Percentiles rank a stretch among this genome's conserved stretches.
Evolutionary conservation across 2,113 vertebrate species (phyloP).

Genomic region (Cinclus mexicanus): DNA sequence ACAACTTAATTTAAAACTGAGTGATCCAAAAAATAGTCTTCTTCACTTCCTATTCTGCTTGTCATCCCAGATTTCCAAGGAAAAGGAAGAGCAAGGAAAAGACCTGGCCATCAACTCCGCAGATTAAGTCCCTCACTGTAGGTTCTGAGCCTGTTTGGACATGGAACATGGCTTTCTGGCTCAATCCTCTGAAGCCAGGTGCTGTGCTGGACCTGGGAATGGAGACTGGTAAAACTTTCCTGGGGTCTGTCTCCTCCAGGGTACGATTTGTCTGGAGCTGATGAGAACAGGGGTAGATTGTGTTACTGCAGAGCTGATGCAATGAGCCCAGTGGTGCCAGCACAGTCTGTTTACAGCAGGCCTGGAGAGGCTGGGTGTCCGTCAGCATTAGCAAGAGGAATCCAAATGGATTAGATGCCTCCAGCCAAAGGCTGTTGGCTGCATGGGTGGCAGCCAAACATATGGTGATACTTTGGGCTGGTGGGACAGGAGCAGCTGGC

Average conservation of each 20-base stretch:
- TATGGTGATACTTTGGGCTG: neutral
- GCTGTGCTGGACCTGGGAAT: neutral
- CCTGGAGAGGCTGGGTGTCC: neutral
- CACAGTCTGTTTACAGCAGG: neutral
- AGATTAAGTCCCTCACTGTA: neutral
- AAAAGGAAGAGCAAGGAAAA: neutral
- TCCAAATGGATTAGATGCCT: neutral
- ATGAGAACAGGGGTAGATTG: neutral
- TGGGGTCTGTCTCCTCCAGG: neutral
- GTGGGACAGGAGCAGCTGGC: neutral
- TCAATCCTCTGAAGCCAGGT: neutral
- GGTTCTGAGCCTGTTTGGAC: neutral
- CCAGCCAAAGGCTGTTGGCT: neutral
- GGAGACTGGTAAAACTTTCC: neutral
- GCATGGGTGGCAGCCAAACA: slow-evolving; percentile 25
- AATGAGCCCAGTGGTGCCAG: neutral
- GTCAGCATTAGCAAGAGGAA: neutral
- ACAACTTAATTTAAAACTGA: neutral
- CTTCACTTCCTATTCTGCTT: neutral
- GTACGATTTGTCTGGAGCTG: rapidly evolving
- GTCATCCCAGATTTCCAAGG: neutral
- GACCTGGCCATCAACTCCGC: neutral
- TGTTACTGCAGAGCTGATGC: neutral
- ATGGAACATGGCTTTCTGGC: neutral
- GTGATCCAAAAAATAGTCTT: neutral